phyloP scores from a whole-genome alignment of 2,113 vertebrate species.

The Plecturocebus donacophilus region DNA sequence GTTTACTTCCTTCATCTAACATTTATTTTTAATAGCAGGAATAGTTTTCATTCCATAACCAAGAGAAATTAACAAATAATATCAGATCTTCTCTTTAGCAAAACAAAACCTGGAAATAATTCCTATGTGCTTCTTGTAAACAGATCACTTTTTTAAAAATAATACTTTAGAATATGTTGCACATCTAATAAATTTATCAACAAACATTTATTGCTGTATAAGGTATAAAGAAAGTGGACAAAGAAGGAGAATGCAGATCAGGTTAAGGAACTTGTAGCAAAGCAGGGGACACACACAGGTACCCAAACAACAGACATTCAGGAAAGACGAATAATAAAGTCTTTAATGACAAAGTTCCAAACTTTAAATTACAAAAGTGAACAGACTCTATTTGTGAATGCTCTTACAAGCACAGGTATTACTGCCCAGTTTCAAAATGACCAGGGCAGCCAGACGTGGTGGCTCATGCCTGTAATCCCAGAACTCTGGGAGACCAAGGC shows the following conservation, averaged over 20 bases:
- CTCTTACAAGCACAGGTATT: neutral
- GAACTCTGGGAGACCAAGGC: neutral
- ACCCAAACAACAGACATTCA: neutral
- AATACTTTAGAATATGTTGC: neutral
- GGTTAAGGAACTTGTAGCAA: neutral
- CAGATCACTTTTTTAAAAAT: neutral
- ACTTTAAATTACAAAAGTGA: no score
- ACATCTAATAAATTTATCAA: neutral
- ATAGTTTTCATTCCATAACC: neutral
- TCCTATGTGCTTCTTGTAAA: neutral
- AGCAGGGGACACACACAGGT: neutral
- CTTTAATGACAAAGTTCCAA: neutral
- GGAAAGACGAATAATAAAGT: neutral
- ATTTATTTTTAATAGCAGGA: neutral
- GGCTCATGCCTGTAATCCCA: neutral
- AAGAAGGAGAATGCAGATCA: neutral
- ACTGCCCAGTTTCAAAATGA: neutral
- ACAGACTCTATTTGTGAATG: neutral
- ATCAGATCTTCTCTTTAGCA: neutral
- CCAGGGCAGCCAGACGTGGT: neutral
- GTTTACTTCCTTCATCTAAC: neutral
- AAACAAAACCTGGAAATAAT: neutral
- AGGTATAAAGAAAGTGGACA: neutral
- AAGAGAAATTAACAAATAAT: slow-evolving; percentile 17
- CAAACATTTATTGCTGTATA: neutral